Evolutionary conservation across 2,888 invertebrate genomes (phyloP), one percentile per base, ranked within the genome.

Genomic region (Agrochola lota): DNA sequence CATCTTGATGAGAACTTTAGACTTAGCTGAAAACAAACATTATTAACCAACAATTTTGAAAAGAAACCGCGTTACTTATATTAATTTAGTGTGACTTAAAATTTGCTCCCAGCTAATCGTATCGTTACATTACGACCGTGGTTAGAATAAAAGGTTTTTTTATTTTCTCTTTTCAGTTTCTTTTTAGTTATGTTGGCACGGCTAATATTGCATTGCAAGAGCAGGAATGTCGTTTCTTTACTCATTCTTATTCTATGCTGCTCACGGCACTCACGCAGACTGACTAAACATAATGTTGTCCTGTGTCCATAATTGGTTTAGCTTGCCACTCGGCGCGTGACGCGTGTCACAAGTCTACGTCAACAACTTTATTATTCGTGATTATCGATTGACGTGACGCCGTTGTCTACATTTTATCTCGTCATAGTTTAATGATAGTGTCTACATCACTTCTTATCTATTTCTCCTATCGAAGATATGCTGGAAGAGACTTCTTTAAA

Each of bases 351-450:
- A 20, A 59, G 15, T 35, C 12, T 59, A 17, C 60, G 73, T 71
- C 82, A 81, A 74, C 83, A 78, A 74, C 20, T 63, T 81, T 71
- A 81, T 78, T 82, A 69, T 85, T 81, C 64, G 62, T 62, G 55
- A 20, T 49, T 67, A 74, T 71, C 52, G 72, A 71, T 64, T 71
- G 57, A 70, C 35, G 49, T 46, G 73, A 71, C 60, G 63, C 23
- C 17, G 1, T 17, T 62, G 12, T 52, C 9, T 23, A 68, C 23
- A 68, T 59, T 6, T 26, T 46, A 46, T 46, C 23, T 63, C 40
- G 23, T 66, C 26, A 40, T 35, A 64, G 35, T 59, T 26, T 11
- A 66, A 66, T 26, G 43, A 43, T 6, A 17, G 20, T n/a, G 15
- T 26, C 57, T 59, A 26, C 57, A 59, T 43, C n/a, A 11, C 11